Percentiles rank a stretch among this genome's conserved stretches.
Evolutionary conservation across 2,888 invertebrate species (phyloP).

Genomic region (Drosophila gaucha): DNA sequence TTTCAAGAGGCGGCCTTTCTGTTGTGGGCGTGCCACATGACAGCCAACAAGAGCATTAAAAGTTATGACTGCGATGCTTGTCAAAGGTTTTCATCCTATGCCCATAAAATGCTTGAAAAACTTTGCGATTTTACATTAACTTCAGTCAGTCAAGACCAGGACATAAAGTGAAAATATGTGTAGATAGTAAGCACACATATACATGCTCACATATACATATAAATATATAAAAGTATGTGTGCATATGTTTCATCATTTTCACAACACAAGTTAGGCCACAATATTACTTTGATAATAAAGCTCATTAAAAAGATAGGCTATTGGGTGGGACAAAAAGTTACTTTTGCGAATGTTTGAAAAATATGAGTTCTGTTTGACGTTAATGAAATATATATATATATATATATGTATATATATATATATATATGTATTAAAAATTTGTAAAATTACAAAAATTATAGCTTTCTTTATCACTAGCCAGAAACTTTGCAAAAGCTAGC

Average conservation of each 20-base stretch:
- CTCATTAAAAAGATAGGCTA: constrained; percentile 35
- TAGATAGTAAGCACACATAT: constrained; percentile 25
- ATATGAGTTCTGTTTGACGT: not conserved
- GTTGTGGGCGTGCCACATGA: constrained; percentile 52
- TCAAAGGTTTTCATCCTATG: constrained; percentile 61
- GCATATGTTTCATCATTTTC: constrained; percentile 20
- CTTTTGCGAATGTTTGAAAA: not conserved
- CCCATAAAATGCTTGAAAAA: constrained; percentile 52
- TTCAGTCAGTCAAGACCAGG: constrained; percentile 30
- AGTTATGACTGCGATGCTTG: constrained; percentile 73
- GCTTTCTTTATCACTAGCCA: too few species aligned
- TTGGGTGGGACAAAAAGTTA: constrained; percentile 4
- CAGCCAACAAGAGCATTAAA: constrained; percentile 62
- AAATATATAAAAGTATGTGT: not conserved
- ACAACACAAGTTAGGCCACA: constrained; percentile 7
- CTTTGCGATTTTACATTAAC: constrained; percentile 55
- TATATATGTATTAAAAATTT: too few species aligned
- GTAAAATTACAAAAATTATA: too few species aligned
- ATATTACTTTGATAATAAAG: constrained; percentile 21
- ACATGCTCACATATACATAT: not conserved
- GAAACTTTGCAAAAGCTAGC: too few species aligned
- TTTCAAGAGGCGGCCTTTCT: constrained; percentile 14
- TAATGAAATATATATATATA: constrained; percentile 3
- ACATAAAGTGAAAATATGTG: constrained; percentile 55
- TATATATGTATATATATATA: too few species aligned